These are phyloP conservation scores for Tinea semifulvella DNA, from an alignment of 2,888 invertebrate genomes.

Conservation along the genomic window DNA sequence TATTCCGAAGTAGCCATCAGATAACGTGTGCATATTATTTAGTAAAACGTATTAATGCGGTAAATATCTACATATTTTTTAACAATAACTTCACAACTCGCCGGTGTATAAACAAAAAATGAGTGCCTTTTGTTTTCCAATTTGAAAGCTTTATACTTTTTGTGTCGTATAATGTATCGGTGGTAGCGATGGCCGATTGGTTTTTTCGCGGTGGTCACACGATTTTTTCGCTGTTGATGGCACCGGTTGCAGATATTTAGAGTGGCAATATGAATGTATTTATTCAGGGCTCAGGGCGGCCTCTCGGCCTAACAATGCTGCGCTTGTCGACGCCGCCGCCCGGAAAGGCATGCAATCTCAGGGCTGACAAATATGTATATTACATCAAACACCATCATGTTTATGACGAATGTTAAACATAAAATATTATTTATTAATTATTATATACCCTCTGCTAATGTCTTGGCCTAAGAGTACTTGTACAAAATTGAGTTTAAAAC, in stretches of 20 bases:
- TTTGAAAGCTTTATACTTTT: conserved; percentile 11
- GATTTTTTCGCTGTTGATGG: conserved; percentile 21
- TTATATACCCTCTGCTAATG: no score
- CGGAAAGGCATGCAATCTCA: conserved; percentile 22
- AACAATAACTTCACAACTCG: conserved; percentile 8
- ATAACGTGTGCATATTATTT: not conserved
- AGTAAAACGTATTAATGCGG: not conserved
- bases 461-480: no score
- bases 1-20: no score
- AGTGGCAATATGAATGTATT: conserved; percentile 68
- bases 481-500: no score
- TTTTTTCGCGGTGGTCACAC: conserved; percentile 13
- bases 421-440: no score
- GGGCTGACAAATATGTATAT: conserved; percentile 37
- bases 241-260: conserved; percentile 55
- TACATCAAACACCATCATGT: no score
- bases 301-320: conserved; percentile 59
- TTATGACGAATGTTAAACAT: no score
- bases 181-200: conserved; percentile 2
- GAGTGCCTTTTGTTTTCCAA: conserved; percentile 7
- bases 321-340: conserved; percentile 55
- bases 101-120: conserved; percentile 4
- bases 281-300: conserved; percentile 61
- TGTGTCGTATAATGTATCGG: conserved; percentile 10
- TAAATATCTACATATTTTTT: not conserved